These are phyloP conservation scores for Torymus auratus DNA, from an alignment of 2,888 invertebrate genomes.

Conservation along the genomic window DNA sequence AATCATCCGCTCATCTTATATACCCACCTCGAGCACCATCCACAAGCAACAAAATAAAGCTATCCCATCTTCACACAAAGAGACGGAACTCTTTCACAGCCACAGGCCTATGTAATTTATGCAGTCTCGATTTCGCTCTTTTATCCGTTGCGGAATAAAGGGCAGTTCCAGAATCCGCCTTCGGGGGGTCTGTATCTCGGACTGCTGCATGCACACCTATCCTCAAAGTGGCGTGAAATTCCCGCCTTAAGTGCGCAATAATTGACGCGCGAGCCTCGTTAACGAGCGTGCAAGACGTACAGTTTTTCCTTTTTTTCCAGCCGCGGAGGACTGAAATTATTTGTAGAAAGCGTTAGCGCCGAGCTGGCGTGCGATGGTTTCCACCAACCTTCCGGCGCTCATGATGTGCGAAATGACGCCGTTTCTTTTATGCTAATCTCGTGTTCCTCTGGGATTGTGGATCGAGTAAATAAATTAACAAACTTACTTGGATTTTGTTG, in stretches of 20 bases:
- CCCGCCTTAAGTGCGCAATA: conserved; percentile 9
- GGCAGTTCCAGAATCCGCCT: conserved; percentile 6
- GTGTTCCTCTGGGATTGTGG: too few species aligned
- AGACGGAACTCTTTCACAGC: neutral
- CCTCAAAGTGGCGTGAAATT: conserved; percentile 17
- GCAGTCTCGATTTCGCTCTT: neutral
- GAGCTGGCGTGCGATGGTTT: neutral
- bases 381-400: too few species aligned
- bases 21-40: too few species aligned
- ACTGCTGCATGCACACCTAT: neutral
- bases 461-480: too few species aligned
- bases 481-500: too few species aligned
- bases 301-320: neutral
- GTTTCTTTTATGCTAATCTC: too few species aligned
- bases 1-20: too few species aligned
- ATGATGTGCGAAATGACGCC: too few species aligned
- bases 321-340: conserved; percentile 3
- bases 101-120: conserved; percentile 18
- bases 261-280: conserved; percentile 1
- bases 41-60: too few species aligned
- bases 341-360: conserved; percentile 5
- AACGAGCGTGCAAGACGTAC: neutral
- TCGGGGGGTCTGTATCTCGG: neutral
- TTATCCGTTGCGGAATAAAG: neutral
- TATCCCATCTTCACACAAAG: too few species aligned